Base-by-base conservation (phyloP, 2,113 vertebrate genomes). In the Campylomormyrus numenius region DNA sequence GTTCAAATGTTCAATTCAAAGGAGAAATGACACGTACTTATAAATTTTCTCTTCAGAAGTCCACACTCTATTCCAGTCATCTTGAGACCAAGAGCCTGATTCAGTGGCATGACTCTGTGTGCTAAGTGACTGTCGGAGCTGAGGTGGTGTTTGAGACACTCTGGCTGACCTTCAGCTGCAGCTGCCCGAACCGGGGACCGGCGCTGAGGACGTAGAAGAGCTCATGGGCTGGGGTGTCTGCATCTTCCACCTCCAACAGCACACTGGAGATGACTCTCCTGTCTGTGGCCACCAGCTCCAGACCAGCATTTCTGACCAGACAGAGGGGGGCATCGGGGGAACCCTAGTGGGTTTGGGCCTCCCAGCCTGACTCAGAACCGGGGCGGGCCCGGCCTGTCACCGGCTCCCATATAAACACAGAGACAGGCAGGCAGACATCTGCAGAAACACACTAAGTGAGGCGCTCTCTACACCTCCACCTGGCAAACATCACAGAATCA, bases 261-360 rank as follows among this genome's bases (percentile, higher is more conserved):
- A 94, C 90, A n/a, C 92, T 95, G 86, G 95, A 96, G 93, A 97
- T 93, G 24, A 95, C 89, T 90, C 95, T 95, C 86, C 91, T 95
- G 89, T 94, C 91, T 49, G 91, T 90, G 31, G 91, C 90, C 88
- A 94, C 90, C 90, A 94, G 87, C 89, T 96, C 94, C 91, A 97
- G 89, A 52, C 91, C 94, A 0, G 90, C 89, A 74, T 93, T 96
- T 91, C 94, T 96, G 91, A 45, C 62, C 56, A 58, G 53, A 10
- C 15, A 90, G 15, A 87, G 19, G 93, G 87, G 90, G 31, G 58
- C 35, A 90, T 56, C 31, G 50, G 87, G 35, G 84, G 92, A 74
- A 77, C 88, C 85, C 86, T 88, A 87, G 88, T 84, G 88, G 87
- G 80, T 89, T 45, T 17, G 89, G 89, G 87, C 91, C 19, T 85